Evolutionary conservation across 2,113 vertebrate genomes (phyloP), one percentile per base, ranked within the genome.

Genomic region (Sclerurus mexicanus): DNA sequence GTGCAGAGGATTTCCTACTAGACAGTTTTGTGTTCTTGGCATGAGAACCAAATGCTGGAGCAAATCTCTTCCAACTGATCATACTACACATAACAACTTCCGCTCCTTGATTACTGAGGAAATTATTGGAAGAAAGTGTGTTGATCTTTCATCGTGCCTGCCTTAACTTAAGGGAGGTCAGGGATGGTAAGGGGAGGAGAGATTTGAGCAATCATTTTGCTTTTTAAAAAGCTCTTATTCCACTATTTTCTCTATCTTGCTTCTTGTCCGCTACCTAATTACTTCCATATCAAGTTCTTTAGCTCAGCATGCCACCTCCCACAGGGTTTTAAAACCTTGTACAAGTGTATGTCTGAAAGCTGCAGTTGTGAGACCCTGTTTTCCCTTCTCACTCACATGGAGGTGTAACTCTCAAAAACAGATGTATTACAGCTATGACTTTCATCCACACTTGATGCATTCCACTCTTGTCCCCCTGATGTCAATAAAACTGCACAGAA

Each of bases 121-220:
- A 99, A 98, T 98, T 98, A 98, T 98, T 99, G 98, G 98, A 98
- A 98, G 97, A 99, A 98, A 98, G 98, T 98, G 98, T 97, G 96
- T 98, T 98, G 97, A 98, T 98, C 98, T 99, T 99, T 99, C 98
- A 98, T 99, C 95, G 66, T 98, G 97, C 96, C 97, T 97, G 95
- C 97, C 96, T 94, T 90, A 97, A 98, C 98, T 98, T 98, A 98
- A 97, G 97, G 98, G 97, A 98, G 98, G 98, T 98, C 99, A 98
- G 96, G 96, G 94, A 59, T 40, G 39, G 71, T 85, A 93, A 89
- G 42, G 25, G 97, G 95, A 98, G 97, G 98, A 98, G 98, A 98
- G 97, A 60, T 98, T 98, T 98, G 97, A 98, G 97, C 97, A 98
- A 96, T 97, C 97, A 98, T 98, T 98, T 98, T 97, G 89, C 97